phyloP scores from a whole-genome alignment of 1,140 invertebrate genomes.

The Zaprionus tsacasi region DNA sequence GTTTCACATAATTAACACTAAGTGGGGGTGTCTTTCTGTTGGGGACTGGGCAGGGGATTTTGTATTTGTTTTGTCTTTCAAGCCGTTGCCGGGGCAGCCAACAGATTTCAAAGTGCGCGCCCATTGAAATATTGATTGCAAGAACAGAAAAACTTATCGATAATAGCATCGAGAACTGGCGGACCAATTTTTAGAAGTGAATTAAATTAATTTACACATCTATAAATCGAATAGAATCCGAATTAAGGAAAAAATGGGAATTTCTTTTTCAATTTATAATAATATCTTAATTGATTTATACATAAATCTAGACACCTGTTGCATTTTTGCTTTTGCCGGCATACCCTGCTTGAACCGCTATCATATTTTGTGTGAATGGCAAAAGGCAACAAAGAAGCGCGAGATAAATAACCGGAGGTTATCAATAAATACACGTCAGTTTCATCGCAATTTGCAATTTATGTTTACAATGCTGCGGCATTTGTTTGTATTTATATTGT shows the following conservation, averaged over 20 bases:
- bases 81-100: conserved; percentile 61
- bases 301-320: background rate
- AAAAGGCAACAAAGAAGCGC: conserved; percentile 10
- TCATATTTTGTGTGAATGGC: conserved; percentile 24
- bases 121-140: conserved; percentile 16
- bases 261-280: background rate
- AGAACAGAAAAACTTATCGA: conserved; percentile 13
- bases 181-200: background rate
- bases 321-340: background rate
- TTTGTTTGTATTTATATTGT: conserved; percentile 28
- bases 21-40: conserved; percentile 1
- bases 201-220: background rate
- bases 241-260: background rate
- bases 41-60: conserved; percentile 28
- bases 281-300: too few relatives aligned
- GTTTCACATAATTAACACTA: conserved; percentile 11
- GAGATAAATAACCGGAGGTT: conserved; percentile 12
- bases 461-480: conserved; percentile 35
- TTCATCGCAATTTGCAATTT: conserved; percentile 8
- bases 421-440: conserved; percentile 50
- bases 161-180: background rate
- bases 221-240: background rate
- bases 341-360: background rate
- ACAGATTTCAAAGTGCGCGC: conserved; percentile 42
- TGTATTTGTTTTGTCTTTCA: conserved; percentile 61